Evolutionary conservation across 2,888 invertebrate genomes (phyloP).

Genomic region (Cephus pygmeus): DNA sequence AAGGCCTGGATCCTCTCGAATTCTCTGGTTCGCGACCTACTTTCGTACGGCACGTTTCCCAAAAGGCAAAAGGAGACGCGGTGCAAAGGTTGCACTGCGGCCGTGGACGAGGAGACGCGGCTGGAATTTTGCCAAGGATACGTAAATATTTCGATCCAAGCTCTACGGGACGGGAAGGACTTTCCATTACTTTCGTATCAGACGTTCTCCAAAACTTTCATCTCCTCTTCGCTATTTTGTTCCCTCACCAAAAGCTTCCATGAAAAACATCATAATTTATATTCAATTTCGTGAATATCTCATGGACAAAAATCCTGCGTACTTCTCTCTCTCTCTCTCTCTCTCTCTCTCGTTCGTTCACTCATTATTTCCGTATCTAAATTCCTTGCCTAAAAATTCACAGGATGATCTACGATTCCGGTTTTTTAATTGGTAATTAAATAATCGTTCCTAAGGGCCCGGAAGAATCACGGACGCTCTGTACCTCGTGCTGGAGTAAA

Average conservation of each 20-base stretch:
- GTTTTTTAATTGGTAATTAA: background rate
- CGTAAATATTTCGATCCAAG: background rate
- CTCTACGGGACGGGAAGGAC: background rate
- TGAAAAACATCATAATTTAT: background rate
- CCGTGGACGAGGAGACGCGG: background rate
- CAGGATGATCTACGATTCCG: background rate
- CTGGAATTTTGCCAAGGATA: conserved; percentile 2
- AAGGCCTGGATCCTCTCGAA: conserved; percentile 33
- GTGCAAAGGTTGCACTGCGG: background rate
- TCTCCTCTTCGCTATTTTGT: background rate
- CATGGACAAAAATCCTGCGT: background rate
- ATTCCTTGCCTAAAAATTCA: background rate
- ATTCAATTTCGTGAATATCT: background rate
- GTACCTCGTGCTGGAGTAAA: background rate
- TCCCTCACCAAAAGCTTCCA: background rate
- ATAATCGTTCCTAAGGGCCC: background rate
- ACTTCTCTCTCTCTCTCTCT: background rate
- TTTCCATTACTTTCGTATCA: background rate
- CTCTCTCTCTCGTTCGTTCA: background rate
- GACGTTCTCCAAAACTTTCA: background rate
- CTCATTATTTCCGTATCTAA: background rate
- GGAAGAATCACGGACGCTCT: background rate
- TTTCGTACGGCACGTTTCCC: background rate
- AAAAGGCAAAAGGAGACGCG: background rate
- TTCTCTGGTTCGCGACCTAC: background rate